These are phyloP conservation scores for Neoascia interrupta DNA, from an alignment of 2,888 invertebrate species.

Conservation along the genomic window DNA sequence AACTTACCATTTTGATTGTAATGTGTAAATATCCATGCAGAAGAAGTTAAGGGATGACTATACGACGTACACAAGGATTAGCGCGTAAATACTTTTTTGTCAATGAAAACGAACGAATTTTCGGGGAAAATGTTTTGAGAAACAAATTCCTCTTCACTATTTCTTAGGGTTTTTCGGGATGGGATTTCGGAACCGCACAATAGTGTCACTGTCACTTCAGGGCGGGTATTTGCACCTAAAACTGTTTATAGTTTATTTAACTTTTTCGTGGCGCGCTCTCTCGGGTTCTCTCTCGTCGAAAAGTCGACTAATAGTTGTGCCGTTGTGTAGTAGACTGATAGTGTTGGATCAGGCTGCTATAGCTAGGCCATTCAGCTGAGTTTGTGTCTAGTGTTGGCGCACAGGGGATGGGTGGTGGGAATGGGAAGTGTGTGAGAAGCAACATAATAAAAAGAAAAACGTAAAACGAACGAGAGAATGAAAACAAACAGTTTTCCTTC, in stretches of 20 bases:
- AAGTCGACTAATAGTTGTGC: conserved; percentile 63
- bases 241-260: conserved; percentile 6
- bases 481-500: conserved; percentile 60
- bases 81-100: conserved; percentile 58
- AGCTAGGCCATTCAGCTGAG: conserved; percentile 54
- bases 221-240: conserved; percentile 16
- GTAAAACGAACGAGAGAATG: conserved; percentile 47
- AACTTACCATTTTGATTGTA: conserved; percentile 75
- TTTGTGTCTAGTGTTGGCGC: conserved; percentile 39
- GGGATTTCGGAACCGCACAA: background rate
- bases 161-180: too few species aligned
- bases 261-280: background rate
- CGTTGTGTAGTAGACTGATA: conserved; percentile 68
- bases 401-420: background rate
- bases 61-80: conserved; percentile 41
- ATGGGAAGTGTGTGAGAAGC: conserved; percentile 33
- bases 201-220: conserved; percentile 41
- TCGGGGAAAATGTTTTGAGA: conserved; percentile 33
- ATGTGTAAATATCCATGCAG: conserved; percentile 69
- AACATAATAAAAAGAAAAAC: too few species aligned
- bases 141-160: conserved; percentile 1
- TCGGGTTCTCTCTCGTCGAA: conserved; percentile 21
- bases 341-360: conserved; percentile 35
- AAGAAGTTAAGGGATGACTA: conserved; percentile 45
- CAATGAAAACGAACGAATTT: conserved; percentile 48